phyloP scores from a whole-genome alignment of 2,113 vertebrate species.

The Callipepla californica region DNA sequence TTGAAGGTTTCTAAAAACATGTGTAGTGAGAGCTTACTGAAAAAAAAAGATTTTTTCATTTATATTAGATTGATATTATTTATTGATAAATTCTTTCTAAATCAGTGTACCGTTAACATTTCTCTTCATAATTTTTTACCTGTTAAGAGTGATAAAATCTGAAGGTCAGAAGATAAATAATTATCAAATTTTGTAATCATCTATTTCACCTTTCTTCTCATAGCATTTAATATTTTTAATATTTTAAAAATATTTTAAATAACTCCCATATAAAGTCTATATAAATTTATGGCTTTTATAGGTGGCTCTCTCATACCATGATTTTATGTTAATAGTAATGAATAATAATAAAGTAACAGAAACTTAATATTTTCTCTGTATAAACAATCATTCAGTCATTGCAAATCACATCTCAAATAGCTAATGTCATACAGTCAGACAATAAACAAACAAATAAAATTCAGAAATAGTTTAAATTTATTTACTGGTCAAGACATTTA shows the following conservation, averaged over 20 bases:
- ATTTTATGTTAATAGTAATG: not conserved
- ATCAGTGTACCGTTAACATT: not conserved
- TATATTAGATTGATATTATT: not conserved
- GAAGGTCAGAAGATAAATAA: not conserved
- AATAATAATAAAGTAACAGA: not conserved
- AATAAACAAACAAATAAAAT: not conserved
- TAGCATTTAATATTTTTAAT: not conserved
- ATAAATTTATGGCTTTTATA: not conserved
- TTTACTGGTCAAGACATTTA: not conserved
- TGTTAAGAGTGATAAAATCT: not conserved
- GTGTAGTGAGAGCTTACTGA: not conserved
- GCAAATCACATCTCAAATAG: not conserved
- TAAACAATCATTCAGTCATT: not conserved
- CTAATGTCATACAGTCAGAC: not conserved
- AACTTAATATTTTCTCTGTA: not conserved
- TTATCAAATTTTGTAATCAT: not conserved
- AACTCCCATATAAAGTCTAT: fast-evolving
- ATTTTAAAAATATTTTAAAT: not conserved
- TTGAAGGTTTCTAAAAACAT: not conserved
- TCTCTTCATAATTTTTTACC: not conserved
- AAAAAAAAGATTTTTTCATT: not conserved
- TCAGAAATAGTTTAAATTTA: not conserved
- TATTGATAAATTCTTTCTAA: not conserved
- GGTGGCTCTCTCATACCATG: not conserved
- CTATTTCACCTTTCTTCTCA: not conserved